Base-by-base conservation (phyloP, 2,113 vertebrate species). In the Lophius piscatorius region DNA sequence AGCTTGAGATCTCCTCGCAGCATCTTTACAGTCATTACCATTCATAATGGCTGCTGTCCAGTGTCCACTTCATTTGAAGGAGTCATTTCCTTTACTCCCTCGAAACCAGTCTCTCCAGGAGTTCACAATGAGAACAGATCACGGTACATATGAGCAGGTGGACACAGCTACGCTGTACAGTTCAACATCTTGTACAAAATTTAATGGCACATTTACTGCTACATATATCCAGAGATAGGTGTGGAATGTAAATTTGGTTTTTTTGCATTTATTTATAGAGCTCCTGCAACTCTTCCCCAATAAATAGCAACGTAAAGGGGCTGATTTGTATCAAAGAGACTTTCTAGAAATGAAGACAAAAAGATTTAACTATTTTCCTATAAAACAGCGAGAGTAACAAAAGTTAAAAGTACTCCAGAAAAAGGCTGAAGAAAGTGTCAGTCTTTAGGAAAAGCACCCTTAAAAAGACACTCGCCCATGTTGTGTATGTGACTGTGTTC, bases 381-480 rank as follows among this genome's bases (percentile, higher is more conserved):
- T 64, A 91, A 89, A 89, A 92, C 9, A 31, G 71, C 54, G 69
- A 60, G 62, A 75, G 75, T 91, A 91, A 90, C 83, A 90, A 91
- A 89, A 80, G 84, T 80, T 86, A 85, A 78, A 90, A 90, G 71
- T 61, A 74, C 49, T 64, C 78, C 86, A 90, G 69, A 91, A 92
- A 28, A 91, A 87, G 36, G 48, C 38, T 34, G 65, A 70, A 72
- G 66, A 77, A 36, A 59, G 58, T 61, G 60, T 54, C 44, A 81
- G 80, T 80, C 74, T 76, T 55, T 81, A 69, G 75, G 80, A 85
- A 88, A 86, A 89, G 87, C 87, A 90, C 88, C 89, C 38, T 73
- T 70, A 31, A 34, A 70, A 78, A 85, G 82, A 79, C 78, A 86
- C 69, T 78, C 35, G 50, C 44, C 78, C 44, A 36, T 74, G 26